Evolutionary conservation across 2,797 vertebrate species (phyloP).

Genomic region (Intellagama lesueurii): DNA sequence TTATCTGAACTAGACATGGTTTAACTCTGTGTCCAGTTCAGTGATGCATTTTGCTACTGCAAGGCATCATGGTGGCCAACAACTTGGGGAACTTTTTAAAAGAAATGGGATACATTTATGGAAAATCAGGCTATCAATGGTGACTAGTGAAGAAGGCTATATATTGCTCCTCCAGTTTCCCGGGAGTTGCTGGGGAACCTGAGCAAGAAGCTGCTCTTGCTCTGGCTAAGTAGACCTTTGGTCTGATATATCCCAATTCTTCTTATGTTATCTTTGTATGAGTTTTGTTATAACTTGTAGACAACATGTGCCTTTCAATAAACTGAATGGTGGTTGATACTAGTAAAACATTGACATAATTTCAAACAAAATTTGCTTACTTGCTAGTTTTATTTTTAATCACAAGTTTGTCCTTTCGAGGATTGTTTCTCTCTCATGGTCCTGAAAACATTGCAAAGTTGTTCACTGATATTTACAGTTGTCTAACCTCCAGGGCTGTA

Average conservation of each 20-base stretch:
- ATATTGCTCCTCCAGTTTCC: background rate
- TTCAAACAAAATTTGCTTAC: constrained; percentile 23
- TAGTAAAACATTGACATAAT: background rate
- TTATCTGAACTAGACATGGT: too few species aligned
- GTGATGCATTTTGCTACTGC: background rate
- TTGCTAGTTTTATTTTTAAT: constrained; percentile 18
- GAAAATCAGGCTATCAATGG: background rate
- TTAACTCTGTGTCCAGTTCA: background rate
- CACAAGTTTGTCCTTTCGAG: background rate
- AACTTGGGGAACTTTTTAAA: background rate
- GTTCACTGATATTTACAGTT: background rate
- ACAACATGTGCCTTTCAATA: background rate
- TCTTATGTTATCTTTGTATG: background rate
- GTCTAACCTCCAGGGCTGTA: background rate
- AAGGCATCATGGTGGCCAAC: background rate
- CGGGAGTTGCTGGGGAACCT: background rate
- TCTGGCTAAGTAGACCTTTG: background rate
- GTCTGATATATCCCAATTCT: background rate
- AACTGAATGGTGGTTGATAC: background rate
- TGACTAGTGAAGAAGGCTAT: background rate
- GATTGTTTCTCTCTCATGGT: background rate
- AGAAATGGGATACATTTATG: background rate
- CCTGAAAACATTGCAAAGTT: background rate
- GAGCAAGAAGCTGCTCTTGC: background rate
- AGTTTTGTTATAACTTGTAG: constrained; percentile 2